Conservation (phyloP, 2,113 vertebrate genomes). For the Carlito syrichta region DNA sequence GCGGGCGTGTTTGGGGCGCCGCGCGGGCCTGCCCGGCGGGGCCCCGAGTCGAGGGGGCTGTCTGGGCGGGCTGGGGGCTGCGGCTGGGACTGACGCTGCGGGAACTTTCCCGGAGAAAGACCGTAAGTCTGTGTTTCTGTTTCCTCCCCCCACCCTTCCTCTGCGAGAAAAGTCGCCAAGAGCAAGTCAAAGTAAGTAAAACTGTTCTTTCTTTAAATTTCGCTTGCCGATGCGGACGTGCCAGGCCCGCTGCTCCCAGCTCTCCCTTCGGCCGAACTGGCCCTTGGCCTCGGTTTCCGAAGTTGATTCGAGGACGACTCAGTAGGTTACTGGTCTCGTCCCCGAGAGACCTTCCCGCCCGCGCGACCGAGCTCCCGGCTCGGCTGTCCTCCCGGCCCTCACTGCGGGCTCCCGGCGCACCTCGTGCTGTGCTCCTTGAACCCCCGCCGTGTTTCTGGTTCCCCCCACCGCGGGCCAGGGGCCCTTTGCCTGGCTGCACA, state of each 20-base stretch:
- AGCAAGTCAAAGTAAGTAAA: slow-evolving; percentile 86
- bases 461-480: neutral
- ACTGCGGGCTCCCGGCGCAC: too few relatives aligned
- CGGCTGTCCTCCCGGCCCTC: too few relatives aligned
- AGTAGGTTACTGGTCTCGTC: neutral
- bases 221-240: neutral
- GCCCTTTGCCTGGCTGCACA: neutral
- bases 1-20: too few relatives aligned
- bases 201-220: slow-evolving; percentile 40
- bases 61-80: too few relatives aligned
- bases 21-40: too few relatives aligned
- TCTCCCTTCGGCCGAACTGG: neutral
- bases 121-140: slow-evolving; percentile 54
- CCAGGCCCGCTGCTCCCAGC: neutral
- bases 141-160: slow-evolving; percentile 47
- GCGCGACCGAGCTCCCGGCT: neutral
- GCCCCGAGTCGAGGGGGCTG: too few relatives aligned
- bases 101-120: slow-evolving; percentile 28
- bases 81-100: too few relatives aligned
- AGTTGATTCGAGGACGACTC: neutral
- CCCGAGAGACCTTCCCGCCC: neutral
- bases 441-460: neutral
- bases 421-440: neutral
- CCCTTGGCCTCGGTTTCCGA: slow-evolving; percentile 2
- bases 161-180: slow-evolving; percentile 81